Evolutionary conservation across 1,140 invertebrate species (phyloP), one percentile per base, ranked within the genome.

Genomic region (Bursaphelenchus mucronatus): DNA sequence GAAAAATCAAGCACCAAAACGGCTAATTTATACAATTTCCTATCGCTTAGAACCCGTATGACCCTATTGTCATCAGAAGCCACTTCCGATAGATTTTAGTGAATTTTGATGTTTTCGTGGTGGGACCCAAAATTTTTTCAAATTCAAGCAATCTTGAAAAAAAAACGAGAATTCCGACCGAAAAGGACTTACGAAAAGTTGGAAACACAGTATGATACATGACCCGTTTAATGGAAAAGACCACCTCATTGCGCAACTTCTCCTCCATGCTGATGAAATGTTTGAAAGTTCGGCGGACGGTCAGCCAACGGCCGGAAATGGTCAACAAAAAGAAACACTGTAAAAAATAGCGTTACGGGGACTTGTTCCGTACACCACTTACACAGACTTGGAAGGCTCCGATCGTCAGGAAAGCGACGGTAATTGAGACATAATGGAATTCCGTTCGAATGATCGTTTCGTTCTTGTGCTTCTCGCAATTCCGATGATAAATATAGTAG

Each of bases 271-370:
- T 71, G 9, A 71, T 44, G 44, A 76, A 52, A 30, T 63, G 41
- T 8, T 64, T 46, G 44, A 61, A 70, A 47, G 54, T 76, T 0
- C 74, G 49, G 19, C 54, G 46, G 15, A 73, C 59, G 10, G 64
- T 69, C 30, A 73, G 63, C 21, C 52, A 69, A 9, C 49, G 43
- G n/a, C 53, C 50, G 11, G 71, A 73, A 11, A 73, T 66, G 44
- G 71, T 73, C 7, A 73, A 68, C 21, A 73, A 41, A 19, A 73
- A 76, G 61, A 73, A 73, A 41, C 61, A 76, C 71, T 71, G 41
- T 39, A 73, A 59, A 19, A 3, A 10, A 30, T 61, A 43, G 41
- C 9, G 54, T n/a, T 13, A 64, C 40, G 51, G 5, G 58, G n/a
- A n/a, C n/a, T 53, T 9, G 7, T 10, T 7, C 6, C 10, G 5